A percentile compares a stretch with the other conserved stretches of the same genome.
These are phyloP conservation scores for Aeoliscus strigatus DNA, from an alignment of 2,797 vertebrate genomes.

Conservation along the genomic window DNA sequence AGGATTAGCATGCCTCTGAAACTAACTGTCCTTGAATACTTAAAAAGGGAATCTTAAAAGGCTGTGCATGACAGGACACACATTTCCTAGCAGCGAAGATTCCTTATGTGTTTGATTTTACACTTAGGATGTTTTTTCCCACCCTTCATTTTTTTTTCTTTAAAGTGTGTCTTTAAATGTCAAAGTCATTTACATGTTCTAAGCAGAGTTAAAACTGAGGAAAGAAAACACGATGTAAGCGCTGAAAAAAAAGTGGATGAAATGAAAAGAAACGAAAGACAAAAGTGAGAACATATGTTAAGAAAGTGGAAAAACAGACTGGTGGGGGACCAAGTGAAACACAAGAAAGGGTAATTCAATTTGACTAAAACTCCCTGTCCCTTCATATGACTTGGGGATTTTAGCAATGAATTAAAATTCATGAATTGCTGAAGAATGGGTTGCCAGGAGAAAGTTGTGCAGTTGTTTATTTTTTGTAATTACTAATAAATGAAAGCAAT, in stretches of 20 bases:
- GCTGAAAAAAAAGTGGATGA: slow-evolving; percentile 34
- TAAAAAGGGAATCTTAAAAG: slow-evolving; percentile 77
- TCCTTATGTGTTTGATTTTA: slow-evolving; percentile 82
- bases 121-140: slow-evolving; percentile 80
- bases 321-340: slow-evolving; percentile 50
- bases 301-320: slow-evolving; percentile 32
- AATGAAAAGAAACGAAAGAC: slow-evolving; percentile 27
- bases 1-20: slow-evolving; percentile 54
- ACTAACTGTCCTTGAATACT: slow-evolving; percentile 75
- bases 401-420: slow-evolving; percentile 70
- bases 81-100: slow-evolving; percentile 73
- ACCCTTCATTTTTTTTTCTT: slow-evolving; percentile 77
- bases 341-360: slow-evolving; percentile 76
- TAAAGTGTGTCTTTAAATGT: slow-evolving; percentile 80
- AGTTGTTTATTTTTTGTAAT: slow-evolving; percentile 52
- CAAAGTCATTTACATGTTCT: slow-evolving; percentile 84
- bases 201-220: slow-evolving; percentile 74
- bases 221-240: slow-evolving; percentile 30
- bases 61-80: slow-evolving; percentile 72
- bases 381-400: slow-evolving; percentile 62
- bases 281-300: slow-evolving; percentile 13
- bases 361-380: slow-evolving; percentile 69
- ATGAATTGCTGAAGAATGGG: slow-evolving; percentile 69
- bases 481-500: slow-evolving; percentile 68
- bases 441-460: slow-evolving; percentile 38